Conservation (phyloP, 2,888 invertebrate species). For the Nineta flava region DNA sequence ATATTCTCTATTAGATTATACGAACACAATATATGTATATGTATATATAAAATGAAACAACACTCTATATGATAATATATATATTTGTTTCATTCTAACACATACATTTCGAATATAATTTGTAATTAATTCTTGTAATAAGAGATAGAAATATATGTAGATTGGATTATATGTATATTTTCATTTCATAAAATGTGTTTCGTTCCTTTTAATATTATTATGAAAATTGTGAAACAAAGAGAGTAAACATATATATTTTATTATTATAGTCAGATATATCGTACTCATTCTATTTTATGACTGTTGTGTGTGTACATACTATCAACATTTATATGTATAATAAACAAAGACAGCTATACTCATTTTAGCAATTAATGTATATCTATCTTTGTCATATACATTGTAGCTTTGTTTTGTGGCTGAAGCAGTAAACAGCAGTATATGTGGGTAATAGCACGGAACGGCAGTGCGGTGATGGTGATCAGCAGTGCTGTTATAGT, state of each 20-base stretch:
- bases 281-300: too few species aligned
- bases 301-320: background rate
- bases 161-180: background rate
- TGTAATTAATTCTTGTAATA: background rate
- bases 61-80: too few species aligned
- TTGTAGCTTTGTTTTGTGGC: background rate
- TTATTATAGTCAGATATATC: background rate
- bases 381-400: too few species aligned
- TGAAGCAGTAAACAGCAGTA: background rate
- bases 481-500: background rate
- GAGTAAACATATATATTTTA: background rate
- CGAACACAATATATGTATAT: background rate
- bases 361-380: background rate
- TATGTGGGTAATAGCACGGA: conserved; percentile 2
- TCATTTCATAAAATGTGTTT: background rate
- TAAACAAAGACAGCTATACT: background rate
- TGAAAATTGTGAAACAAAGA: background rate
- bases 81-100: too few species aligned
- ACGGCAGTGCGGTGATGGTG: conserved; percentile 1
- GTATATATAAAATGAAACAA: background rate
- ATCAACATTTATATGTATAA: background rate
- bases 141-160: background rate
- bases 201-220: background rate
- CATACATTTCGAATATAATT: background rate
- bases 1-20: background rate